phyloP scores from a whole-genome alignment of 2,797 vertebrate species.

The Thunnus albacares region DNA sequence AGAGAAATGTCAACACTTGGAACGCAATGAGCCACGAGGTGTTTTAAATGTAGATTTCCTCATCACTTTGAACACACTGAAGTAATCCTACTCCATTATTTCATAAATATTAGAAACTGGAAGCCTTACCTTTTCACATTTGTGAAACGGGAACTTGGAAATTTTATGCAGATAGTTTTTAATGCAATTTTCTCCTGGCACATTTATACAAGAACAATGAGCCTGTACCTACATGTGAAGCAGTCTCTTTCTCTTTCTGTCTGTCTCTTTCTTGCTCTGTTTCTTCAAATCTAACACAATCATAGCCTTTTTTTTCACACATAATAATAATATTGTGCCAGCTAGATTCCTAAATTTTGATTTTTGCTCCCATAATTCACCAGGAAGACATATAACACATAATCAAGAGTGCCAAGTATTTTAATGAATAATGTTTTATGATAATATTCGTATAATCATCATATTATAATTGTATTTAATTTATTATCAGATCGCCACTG shows the following conservation, averaged over 20 bases:
- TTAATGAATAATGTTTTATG: not conserved
- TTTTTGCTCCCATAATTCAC: not conserved
- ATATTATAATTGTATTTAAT: slow-evolving; percentile 6
- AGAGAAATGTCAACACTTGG: slow-evolving; percentile 4
- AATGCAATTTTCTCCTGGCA: not conserved
- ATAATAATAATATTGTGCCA: not conserved
- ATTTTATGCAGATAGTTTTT: slow-evolving; percentile 18
- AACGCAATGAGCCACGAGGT: slow-evolving; percentile 14
- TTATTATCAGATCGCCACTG: not conserved
- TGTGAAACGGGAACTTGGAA: slow-evolving; percentile 6
- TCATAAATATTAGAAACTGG: slow-evolving; percentile 27
- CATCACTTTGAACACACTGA: slow-evolving; percentile 4
- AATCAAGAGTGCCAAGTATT: not conserved
- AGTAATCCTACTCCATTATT: slow-evolving; percentile 15
- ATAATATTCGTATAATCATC: not conserved
- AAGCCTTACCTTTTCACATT: slow-evolving; percentile 4
- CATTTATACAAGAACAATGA: slow-evolving; percentile 7
- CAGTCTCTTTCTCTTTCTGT: not conserved
- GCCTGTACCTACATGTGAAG: not conserved
- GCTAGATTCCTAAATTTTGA: not conserved
- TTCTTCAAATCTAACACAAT: not conserved
- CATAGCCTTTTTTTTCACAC: not conserved
- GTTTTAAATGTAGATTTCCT: slow-evolving; percentile 15
- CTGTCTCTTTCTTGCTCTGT: not conserved
- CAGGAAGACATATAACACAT: not conserved